Evolutionary conservation across 37 sponge, comb jelly and placozoan species (phyloP), one percentile per base, ranked within the genome.

Genomic region (Agelas oroides): DNA sequence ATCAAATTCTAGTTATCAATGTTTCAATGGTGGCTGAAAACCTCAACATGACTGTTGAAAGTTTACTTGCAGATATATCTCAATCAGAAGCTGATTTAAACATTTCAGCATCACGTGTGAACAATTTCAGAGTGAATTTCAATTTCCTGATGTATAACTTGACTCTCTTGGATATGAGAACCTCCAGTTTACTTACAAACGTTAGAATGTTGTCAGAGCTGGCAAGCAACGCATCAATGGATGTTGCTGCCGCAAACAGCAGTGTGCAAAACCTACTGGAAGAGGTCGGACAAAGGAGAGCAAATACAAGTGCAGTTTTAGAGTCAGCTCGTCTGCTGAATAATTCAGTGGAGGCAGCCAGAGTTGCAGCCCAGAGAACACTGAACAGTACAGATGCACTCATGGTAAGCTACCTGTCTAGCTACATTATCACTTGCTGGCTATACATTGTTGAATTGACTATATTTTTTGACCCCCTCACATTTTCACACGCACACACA

Each of bases 381-480:
- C 1, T 53, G 55, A 24, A 53, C 15, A 65, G 31, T 19, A 34
- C 31, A 37, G 52, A 12, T 34, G 23, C 14, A 14, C 31, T 66
- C 13, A 17, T 67, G 80, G 80, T 79, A 52, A 63, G 80, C 27
- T 8, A 46, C 13, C 2, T 67, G 80, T 68, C 66, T 30, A 63
- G 80, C 27, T 8, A 46, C 46, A 46, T 46, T 8, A 46, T 46
- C 46, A 46, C n/a, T n/a, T n/a, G n/a, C n/a, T n/a, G n/a, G n/a
- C n/a, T n/a, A n/a, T n/a, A n/a, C n/a, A n/a, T n/a, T n/a, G 58
- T 56, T 56, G 17, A 56, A 15, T 56, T 19, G 15, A 18, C 18
- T 56, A 56, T 56, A 19, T 18, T 8, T 12, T 46, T 8, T 12
- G 46, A 46, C 3, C 3, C 46, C 46, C 8, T 46, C 46, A 46